These are phyloP conservation scores for Odobenus rosmarus DNA, from an alignment of 2,113 vertebrate species.

Conservation along the genomic window DNA sequence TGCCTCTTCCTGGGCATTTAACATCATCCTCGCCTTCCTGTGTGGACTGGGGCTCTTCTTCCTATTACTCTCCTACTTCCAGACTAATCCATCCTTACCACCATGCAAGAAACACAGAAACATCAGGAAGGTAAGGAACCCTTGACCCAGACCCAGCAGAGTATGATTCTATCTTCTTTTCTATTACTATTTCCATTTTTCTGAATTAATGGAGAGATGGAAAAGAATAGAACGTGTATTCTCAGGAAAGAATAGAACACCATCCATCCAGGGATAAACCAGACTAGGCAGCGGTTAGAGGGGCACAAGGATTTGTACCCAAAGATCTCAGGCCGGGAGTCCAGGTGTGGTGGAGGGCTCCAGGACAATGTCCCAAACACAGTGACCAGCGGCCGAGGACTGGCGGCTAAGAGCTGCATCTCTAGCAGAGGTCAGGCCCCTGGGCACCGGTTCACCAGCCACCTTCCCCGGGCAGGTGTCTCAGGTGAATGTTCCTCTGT, in stretches of 20 bases:
- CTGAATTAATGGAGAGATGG: neutral
- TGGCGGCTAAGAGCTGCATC: rapidly evolving
- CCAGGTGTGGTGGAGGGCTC: neutral
- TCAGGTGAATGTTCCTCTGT: rapidly evolving
- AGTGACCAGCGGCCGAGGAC: neutral
- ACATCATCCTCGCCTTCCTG: neutral
- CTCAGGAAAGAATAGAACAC: neutral
- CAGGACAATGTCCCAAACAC: neutral
- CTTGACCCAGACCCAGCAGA: neutral
- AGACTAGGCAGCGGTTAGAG: neutral
- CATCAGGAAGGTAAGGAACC: neutral
- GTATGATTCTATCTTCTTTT: neutral
- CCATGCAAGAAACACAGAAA: rapidly evolving
- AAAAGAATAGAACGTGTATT: neutral
- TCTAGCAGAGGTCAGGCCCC: neutral
- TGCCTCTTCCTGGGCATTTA: neutral
- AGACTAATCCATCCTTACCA: neutral
- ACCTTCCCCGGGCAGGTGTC: neutral
- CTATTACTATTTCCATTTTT: neutral
- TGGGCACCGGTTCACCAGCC: rapidly evolving
- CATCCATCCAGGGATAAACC: neutral
- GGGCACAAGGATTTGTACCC: neutral
- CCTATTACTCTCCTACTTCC: neutral
- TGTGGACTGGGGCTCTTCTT: neutral
- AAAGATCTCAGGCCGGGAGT: no score